phyloP scores from a whole-genome alignment of 2,888 invertebrate species.

The Germaria angustata region DNA sequence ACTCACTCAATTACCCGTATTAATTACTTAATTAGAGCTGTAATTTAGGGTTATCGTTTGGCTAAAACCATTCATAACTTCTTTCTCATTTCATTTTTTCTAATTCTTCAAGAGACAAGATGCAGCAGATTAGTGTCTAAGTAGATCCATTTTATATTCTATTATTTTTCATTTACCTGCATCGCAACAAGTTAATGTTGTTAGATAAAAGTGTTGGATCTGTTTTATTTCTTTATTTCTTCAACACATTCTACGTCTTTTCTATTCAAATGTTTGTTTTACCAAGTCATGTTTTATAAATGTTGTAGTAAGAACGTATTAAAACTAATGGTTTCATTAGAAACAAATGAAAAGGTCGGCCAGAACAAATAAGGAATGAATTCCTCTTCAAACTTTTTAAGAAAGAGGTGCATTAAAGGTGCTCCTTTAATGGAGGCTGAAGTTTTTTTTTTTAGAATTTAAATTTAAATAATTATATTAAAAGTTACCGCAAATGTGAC shows the following conservation, averaged over 20 bases:
- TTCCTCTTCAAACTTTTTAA: not conserved
- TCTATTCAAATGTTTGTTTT: not conserved
- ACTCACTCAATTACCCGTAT: constrained; percentile 29
- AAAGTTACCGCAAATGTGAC: too few species aligned
- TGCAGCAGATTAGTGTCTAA: not conserved
- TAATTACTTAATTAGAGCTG: constrained; percentile 52
- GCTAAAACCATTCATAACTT: not conserved
- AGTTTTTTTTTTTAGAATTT: too few species aligned
- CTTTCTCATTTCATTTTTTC: not conserved
- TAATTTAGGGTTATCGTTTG: not conserved
- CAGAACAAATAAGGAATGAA: not conserved
- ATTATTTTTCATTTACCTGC: not conserved
- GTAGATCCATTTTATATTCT: constrained; percentile 23
- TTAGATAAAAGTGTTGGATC: not conserved
- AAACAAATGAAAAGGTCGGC: not conserved
- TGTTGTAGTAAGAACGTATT: not conserved
- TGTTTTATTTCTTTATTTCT: not conserved
- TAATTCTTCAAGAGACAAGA: not conserved
- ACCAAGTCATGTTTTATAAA: constrained; percentile 50
- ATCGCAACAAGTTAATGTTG: not conserved
- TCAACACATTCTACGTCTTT: not conserved
- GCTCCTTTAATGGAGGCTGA: too few species aligned
- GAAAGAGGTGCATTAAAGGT: too few species aligned
- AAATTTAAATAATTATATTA: too few species aligned
- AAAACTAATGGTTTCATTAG: constrained; percentile 13